Evolutionary conservation across 2,888 invertebrate species (phyloP), one percentile per base, ranked within the genome.

Genomic region (Cryptops parisi): DNA sequence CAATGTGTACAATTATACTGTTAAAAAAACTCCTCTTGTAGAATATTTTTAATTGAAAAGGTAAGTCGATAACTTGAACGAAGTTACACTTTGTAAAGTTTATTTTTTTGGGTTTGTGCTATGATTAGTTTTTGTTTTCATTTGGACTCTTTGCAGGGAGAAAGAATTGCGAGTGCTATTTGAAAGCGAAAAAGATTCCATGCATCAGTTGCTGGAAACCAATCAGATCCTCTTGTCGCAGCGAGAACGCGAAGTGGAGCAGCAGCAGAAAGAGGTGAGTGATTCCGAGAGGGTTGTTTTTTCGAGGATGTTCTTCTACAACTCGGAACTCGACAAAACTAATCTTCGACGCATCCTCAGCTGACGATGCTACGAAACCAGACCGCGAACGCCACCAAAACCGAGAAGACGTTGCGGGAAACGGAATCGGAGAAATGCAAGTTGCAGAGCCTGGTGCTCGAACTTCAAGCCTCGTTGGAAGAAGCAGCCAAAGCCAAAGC

Each of bases 361-460:
- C 17, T 50, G 21, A 47, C 48, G 19, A 19, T 26, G 2, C 22
- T 54, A 26, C 21, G 24, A 41, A n/a, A 12, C 4, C 54, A 56
- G 22, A 47, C 51, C 17, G 6, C 19, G 12, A 33, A 54, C 44
- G 22, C 54, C 27, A 41, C 25, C 9, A 38, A 39, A 12, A 52
- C 45, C 26, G 47, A 53, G 19, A 43, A 33, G 21, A 39, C 25
- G 19, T 27, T 55, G n/a, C 41, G 52, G 33, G 47, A 51, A 19
- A 26, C 57, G 24, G 56, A 58, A 43, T 49, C 45, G 47, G 57
- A 58, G 39, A 58, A 58, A 17, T 45, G 44, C 2, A 46, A 50
- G 25, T 24, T 56, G 23, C 50, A 54, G 21, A 48, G 41, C 45
- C 47, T 40, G 47, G 54, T 33, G 24, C 47, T 19, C 4, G 53